Evolutionary conservation across 2,888 invertebrate species (phyloP).

Genomic region (Torymus texanus): DNA sequence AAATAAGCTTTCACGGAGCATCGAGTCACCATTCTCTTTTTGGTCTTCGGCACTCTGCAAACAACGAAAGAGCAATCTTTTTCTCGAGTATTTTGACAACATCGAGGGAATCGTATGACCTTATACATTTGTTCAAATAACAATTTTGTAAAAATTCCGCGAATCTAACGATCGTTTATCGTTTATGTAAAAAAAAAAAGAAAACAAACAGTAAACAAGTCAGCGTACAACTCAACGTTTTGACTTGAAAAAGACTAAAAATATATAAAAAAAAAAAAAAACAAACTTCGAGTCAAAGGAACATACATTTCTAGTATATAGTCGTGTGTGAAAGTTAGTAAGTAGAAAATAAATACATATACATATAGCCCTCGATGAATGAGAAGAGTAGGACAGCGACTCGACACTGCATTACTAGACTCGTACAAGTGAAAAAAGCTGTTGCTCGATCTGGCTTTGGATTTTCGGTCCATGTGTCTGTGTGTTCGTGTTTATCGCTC

Average conservation of each 20-base stretch:
- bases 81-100: slow-evolving; percentile 37
- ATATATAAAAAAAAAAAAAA: too few species aligned
- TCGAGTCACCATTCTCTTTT: slow-evolving; percentile 52
- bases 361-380: slow-evolving; percentile 28
- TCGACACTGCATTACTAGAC: slow-evolving; percentile 46
- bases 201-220: too few species aligned
- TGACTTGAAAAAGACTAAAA: too few species aligned
- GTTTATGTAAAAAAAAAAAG: too few species aligned
- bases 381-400: slow-evolving; percentile 29
- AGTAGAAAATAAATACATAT: neutral
- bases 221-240: too few species aligned
- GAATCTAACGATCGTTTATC: too few species aligned
- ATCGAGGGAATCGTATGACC: slow-evolving; percentile 16
- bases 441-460: slow-evolving; percentile 60
- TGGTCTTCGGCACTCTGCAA: slow-evolving; percentile 47
- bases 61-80: slow-evolving; percentile 49
- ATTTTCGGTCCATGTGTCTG: slow-evolving; percentile 46
- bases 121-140: too few species aligned
- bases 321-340: too few species aligned
- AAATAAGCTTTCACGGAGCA: slow-evolving; percentile 58
- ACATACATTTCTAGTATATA: too few species aligned
- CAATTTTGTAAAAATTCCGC: too few species aligned
- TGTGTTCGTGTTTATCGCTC: slow-evolving; percentile 22
- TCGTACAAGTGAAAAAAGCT: slow-evolving; percentile 55
- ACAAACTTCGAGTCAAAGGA: too few species aligned